A percentile compares a stretch with the other conserved stretches of the same genome.
These are phyloP conservation scores for Drosophila subpulchrella DNA, from an alignment of 1,140 invertebrate genomes.

Conservation along the genomic window DNA sequence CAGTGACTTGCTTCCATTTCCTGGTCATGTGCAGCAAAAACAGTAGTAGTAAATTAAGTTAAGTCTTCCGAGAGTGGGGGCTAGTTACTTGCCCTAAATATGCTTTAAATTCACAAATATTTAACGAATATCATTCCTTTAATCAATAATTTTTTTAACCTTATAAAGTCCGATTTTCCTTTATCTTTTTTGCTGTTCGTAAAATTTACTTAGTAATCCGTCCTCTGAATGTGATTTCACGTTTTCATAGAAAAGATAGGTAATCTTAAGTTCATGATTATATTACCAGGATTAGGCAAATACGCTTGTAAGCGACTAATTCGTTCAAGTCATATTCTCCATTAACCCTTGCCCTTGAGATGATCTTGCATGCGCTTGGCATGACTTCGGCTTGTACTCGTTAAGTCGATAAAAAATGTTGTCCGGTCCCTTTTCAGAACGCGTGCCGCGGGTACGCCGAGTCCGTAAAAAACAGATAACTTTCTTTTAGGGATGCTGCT, in stretches of 20 bases:
- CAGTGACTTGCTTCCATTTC: neutral
- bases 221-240: no score
- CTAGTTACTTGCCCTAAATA: no score
- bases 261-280: conserved; percentile 47
- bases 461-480: conserved; percentile 42
- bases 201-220: no score
- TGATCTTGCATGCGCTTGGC: conserved; percentile 29
- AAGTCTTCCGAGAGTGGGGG: neutral
- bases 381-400: conserved; percentile 11
- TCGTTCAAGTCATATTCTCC: conserved; percentile 42
- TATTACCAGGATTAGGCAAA: conserved; percentile 11
- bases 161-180: no score
- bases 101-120: no score
- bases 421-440: conserved; percentile 14
- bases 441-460: conserved; percentile 17
- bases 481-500: conserved; percentile 62
- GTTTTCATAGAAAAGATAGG: neutral
- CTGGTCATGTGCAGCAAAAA: conserved; percentile 25
- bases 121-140: no score
- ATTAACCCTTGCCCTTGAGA: conserved; percentile 35
- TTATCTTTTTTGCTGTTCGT: no score
- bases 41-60: neutral
- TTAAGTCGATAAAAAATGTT: conserved; percentile 73
- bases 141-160: no score
- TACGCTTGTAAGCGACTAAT: neutral